These are phyloP conservation scores for Seriola rivoliana DNA, from an alignment of 2,113 vertebrate species.

Conservation along the genomic window DNA sequence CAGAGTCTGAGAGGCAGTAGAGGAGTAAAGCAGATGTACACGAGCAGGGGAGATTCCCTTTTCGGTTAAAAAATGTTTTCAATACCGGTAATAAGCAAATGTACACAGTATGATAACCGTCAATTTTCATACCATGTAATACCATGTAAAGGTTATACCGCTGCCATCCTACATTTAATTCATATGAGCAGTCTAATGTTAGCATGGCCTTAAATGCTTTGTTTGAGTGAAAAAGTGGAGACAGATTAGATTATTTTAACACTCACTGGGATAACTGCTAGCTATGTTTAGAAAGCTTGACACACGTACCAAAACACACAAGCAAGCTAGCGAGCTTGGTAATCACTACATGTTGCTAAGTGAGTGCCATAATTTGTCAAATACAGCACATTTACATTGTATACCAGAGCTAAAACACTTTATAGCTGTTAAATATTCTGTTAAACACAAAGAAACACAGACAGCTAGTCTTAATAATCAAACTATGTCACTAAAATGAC, in stretches of 20 bases:
- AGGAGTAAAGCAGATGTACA: no score
- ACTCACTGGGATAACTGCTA: background rate
- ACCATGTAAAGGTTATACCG: no score
- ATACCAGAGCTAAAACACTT: background rate
- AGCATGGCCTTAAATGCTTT: background rate
- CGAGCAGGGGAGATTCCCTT: no score
- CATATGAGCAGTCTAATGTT: background rate
- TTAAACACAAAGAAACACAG: background rate
- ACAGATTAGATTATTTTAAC: conserved; percentile 13
- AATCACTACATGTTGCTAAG: background rate
- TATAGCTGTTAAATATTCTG: background rate
- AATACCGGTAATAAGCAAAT: no score
- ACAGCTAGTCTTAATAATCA: background rate
- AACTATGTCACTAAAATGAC: background rate
- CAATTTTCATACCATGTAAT: no score
- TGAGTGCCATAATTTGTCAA: background rate
- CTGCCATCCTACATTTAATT: background rate
- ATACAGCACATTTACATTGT: background rate
- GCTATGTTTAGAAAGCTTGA: conserved; percentile 31
- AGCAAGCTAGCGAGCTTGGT: background rate
- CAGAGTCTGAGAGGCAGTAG: no score
- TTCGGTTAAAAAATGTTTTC: no score
- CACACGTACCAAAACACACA: conserved; percentile 11
- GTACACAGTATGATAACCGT: no score
- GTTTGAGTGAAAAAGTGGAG: conserved; percentile 2